phyloP scores from a whole-genome alignment of 2,113 vertebrate species.

The Hepsetus odoe region DNA sequence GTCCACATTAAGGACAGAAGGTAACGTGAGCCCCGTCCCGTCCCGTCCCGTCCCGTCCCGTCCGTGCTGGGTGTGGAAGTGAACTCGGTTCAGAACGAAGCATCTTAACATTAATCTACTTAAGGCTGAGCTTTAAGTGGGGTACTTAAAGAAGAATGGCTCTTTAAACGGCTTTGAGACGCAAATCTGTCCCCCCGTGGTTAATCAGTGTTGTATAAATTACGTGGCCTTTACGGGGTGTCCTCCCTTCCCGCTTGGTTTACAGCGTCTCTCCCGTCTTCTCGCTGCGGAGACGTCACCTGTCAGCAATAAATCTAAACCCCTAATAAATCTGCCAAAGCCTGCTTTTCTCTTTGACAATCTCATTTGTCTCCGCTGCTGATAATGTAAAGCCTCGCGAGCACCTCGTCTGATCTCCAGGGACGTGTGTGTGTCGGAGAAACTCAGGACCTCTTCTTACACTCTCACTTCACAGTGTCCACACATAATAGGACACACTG shows the following conservation, averaged over 20 bases:
- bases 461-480: too few species aligned
- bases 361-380: constrained; percentile 55
- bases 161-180: constrained; percentile 18
- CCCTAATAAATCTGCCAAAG: constrained; percentile 60
- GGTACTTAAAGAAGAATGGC: constrained; percentile 17
- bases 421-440: neutral
- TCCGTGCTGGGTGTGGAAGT: too few species aligned
- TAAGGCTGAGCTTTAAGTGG: neutral
- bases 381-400: constrained; percentile 37
- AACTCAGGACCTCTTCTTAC: too few species aligned
- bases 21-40: too few species aligned
- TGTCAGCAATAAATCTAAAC: too few species aligned
- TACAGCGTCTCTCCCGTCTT: constrained; percentile 48
- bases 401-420: constrained; percentile 10
- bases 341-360: constrained; percentile 43
- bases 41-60: too few species aligned
- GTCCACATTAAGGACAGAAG: too few species aligned
- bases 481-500: too few species aligned
- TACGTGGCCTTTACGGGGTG: constrained; percentile 9
- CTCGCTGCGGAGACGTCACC: neutral
- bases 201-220: constrained; percentile 32
- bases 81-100: neutral
- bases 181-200: neutral
- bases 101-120: constrained; percentile 24
- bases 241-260: constrained; percentile 13